Conservation (phyloP, 2,113 vertebrate genomes). For the Alouatta palliata region DNA sequence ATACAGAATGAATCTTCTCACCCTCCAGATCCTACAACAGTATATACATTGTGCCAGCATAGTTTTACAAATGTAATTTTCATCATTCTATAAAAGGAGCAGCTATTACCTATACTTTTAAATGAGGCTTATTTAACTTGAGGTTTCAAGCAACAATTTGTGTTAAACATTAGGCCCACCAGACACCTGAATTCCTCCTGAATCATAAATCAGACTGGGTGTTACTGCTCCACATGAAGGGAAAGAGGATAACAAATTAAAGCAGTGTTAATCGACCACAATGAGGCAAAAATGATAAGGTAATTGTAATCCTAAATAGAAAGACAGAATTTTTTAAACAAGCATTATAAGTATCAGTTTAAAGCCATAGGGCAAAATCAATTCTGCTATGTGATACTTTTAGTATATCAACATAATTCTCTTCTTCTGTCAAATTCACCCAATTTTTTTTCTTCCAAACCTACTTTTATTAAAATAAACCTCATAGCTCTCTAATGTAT, state of each 20-base stretch:
- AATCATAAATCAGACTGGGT: neutral
- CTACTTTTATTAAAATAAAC: neutral
- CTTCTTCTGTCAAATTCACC: neutral
- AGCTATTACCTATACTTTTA: conserved; percentile 9
- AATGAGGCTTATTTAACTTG: neutral
- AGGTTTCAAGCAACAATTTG: neutral
- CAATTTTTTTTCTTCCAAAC: conserved; percentile 14
- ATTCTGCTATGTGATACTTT: conserved; percentile 18
- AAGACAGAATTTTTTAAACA: conserved; percentile 12
- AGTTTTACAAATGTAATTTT: conserved; percentile 12
- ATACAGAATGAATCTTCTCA: neutral
- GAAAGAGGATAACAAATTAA: neutral
- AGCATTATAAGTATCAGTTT: neutral
- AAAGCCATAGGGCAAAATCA: conserved; percentile 42
- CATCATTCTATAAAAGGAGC: neutral
- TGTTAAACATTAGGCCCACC: neutral
- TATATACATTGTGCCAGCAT: neutral
- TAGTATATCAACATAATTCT: neutral
- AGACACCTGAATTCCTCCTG: neutral
- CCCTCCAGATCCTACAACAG: neutral
- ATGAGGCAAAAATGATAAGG: neutral
- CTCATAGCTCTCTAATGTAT: neutral
- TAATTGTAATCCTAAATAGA: conserved; percentile 18
- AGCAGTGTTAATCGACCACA: neutral
- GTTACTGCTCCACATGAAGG: neutral